These are phyloP conservation scores for Tiaroga cobitis DNA, from an alignment of 2,797 vertebrate species.

Conservation along the genomic window DNA sequence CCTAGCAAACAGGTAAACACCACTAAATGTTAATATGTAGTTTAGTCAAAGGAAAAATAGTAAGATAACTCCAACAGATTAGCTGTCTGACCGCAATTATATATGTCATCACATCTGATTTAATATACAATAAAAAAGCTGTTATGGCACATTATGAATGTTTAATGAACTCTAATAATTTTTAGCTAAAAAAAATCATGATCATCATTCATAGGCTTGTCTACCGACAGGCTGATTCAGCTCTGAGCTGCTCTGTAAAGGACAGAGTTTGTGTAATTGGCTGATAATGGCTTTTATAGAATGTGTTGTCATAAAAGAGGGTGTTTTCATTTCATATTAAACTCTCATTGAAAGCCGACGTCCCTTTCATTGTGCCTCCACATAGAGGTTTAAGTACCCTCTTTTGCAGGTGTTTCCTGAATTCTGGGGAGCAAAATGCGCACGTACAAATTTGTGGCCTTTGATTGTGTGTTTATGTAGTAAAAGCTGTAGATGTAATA, in stretches of 20 bases:
- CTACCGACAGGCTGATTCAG: conserved; percentile 39
- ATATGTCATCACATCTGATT: neutral
- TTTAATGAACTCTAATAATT: conserved; percentile 44
- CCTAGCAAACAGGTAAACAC: neutral
- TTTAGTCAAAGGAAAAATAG: neutral
- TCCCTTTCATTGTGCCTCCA: conserved; percentile 30
- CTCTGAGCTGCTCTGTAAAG: conserved; percentile 27
- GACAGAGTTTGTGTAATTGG: conserved; percentile 51
- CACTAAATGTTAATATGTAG: conserved; percentile 10
- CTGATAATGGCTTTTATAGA: conserved; percentile 50
- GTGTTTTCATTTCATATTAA: conserved; percentile 56
- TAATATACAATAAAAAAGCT: conserved; percentile 21
- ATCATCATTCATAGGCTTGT: conserved; percentile 13
- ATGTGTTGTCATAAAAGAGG: conserved; percentile 51
- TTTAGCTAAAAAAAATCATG: neutral
- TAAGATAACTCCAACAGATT: neutral
- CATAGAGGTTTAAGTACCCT: conserved; percentile 45
- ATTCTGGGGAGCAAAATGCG: conserved; percentile 2
- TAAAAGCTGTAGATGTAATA: conserved; percentile 61
- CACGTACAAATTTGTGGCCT: neutral
- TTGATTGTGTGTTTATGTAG: conserved; percentile 14
- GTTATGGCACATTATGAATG: conserved; percentile 30
- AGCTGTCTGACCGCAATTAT: neutral
- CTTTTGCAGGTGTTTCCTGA: conserved; percentile 52
- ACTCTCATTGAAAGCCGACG: conserved; percentile 46